Percentiles rank a stretch among this genome's conserved stretches.
phyloP scores from a whole-genome alignment of 2,888 invertebrate species.

The Digitonthophagus gazella region DNA sequence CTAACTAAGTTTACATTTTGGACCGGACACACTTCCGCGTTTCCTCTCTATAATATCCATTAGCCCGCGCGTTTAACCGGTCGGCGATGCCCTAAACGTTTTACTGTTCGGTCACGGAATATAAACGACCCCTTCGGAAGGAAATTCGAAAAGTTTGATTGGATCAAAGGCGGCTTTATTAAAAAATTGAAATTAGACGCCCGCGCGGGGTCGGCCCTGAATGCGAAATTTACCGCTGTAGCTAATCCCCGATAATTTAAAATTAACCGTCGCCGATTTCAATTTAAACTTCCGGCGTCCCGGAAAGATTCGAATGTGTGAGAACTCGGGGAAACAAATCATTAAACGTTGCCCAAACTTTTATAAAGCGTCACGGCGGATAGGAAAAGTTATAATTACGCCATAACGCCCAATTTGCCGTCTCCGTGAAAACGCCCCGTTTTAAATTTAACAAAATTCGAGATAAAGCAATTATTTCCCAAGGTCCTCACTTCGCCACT shows the following conservation, averaged over 20 bases:
- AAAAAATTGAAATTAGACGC: neutral
- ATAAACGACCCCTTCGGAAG: neutral
- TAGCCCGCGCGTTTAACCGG: neutral
- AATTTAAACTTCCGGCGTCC: conserved; percentile 18
- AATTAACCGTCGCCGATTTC: neutral
- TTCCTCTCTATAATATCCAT: conserved; percentile 11
- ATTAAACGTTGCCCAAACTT: conserved; percentile 1
- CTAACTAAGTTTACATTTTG: neutral
- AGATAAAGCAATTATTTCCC: conserved; percentile 5
- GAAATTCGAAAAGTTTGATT: neutral
- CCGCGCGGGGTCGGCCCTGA: neutral
- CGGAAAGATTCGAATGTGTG: conserved; percentile 4
- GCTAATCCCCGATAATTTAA: neutral
- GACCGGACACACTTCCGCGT: conserved; percentile 8
- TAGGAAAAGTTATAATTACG: conserved; percentile 10
- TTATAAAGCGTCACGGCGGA: conserved; percentile 2
- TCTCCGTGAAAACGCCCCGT: neutral
- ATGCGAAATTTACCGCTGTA: neutral
- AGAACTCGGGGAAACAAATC: neutral
- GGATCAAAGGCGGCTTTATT: neutral
- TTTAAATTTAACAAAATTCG: conserved; percentile 1
- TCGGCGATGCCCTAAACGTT: neutral
- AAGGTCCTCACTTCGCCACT: conserved; percentile 4
- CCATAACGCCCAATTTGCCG: conserved; percentile 8
- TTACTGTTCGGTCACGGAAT: neutral